Conservation (phyloP, 2,113 vertebrate species). For the Aplodontia rufa region DNA sequence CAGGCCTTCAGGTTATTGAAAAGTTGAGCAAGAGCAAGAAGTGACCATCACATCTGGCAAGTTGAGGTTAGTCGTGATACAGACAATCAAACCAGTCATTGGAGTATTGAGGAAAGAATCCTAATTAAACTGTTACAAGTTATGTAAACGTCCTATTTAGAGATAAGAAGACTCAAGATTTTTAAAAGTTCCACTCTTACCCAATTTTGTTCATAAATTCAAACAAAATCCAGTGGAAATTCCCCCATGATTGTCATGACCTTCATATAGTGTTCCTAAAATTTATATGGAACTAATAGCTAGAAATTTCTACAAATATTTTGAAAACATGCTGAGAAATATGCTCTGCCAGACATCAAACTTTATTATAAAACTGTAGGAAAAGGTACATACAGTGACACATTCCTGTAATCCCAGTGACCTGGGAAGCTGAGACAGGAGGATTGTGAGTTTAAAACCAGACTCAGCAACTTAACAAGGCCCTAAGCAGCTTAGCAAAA, state of each 20-base stretch:
- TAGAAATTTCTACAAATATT: background rate
- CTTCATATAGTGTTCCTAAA: background rate
- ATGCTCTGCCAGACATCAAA: background rate
- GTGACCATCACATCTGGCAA: background rate
- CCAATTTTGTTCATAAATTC: background rate
- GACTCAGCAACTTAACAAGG: too few relatives aligned
- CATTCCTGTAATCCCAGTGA: too few relatives aligned
- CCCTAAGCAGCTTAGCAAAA: too few relatives aligned
- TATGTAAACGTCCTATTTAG: background rate
- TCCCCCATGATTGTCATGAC: background rate
- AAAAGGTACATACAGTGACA: too few relatives aligned
- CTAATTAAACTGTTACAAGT: background rate
- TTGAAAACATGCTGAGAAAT: background rate
- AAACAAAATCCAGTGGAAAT: background rate
- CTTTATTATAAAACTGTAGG: background rate
- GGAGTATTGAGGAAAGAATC: background rate
- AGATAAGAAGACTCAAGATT: background rate
- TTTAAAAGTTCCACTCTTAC: background rate
- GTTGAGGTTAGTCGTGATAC: background rate
- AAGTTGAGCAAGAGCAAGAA: background rate
- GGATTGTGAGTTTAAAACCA: too few relatives aligned
- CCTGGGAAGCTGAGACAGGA: too few relatives aligned
- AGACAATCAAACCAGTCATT: background rate
- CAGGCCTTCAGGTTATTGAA: background rate
- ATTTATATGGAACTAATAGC: background rate